phyloP scores from a whole-genome alignment of 35 echinoderm and acorn worm species.

The Heliocidaris tuberculata region DNA sequence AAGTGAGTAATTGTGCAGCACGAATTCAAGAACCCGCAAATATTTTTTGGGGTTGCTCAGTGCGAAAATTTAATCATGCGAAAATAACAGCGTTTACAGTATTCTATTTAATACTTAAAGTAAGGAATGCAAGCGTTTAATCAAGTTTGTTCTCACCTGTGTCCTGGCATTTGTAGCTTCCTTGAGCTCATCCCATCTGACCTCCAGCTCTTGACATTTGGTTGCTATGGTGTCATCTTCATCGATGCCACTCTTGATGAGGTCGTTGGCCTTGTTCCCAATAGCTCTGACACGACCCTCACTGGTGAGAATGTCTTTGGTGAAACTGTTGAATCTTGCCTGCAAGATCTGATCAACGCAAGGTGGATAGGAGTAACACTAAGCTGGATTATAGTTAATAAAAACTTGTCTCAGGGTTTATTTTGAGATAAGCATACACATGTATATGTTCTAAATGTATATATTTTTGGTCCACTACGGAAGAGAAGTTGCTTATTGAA shows the following conservation, averaged over 20 bases:
- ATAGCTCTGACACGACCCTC: conserved; percentile 55
- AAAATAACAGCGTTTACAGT: too few species aligned
- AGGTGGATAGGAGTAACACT: not conserved
- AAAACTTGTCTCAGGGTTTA: too few species aligned
- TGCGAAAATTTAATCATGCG: too few species aligned
- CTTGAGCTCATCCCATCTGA: conserved; percentile 74
- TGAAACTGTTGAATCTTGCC: conserved; percentile 76
- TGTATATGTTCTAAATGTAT: too few species aligned
- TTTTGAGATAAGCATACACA: too few species aligned
- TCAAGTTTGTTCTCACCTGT: conserved; percentile 51
- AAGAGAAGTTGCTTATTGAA: too few species aligned
- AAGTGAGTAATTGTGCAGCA: too few species aligned
- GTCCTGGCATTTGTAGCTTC: conserved; percentile 72
- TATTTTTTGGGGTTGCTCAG: too few species aligned
- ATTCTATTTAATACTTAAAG: too few species aligned
- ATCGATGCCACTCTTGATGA: conserved; percentile 55
- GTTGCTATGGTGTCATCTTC: conserved; percentile 55
- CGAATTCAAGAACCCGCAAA: too few species aligned
- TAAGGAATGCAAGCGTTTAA: too few species aligned
- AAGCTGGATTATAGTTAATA: not conserved
- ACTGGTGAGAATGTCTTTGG: conserved; percentile 67
- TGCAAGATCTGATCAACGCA: conserved; percentile 57
- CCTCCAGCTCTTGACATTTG: conserved; percentile 71
- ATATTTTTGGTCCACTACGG: too few species aligned
- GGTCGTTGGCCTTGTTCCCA: conserved; percentile 40